Evolutionary conservation across 2,797 vertebrate species (phyloP).

Genomic region (Thamnophis elegans): DNA sequence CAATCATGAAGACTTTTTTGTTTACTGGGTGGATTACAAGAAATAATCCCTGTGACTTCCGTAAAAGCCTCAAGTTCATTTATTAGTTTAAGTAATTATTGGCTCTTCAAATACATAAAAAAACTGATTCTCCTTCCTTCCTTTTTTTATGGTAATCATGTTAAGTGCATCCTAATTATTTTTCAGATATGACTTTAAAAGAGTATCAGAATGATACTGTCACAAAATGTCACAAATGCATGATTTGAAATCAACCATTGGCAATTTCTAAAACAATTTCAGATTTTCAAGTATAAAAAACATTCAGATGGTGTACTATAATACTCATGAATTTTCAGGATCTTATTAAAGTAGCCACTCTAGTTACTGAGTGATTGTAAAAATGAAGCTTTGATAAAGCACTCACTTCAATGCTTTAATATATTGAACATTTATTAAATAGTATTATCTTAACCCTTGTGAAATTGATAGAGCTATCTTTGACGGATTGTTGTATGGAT

Average conservation of each 20-base stretch:
- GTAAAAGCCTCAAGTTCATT: not conserved
- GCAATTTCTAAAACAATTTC: not conserved
- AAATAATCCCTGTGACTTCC: not conserved
- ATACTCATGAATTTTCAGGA: not conserved
- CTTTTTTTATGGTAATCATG: not conserved
- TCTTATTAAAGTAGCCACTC: not conserved
- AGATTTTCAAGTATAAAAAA: not conserved
- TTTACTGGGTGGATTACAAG: not conserved
- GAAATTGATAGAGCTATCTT: not conserved
- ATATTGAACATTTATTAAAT: too few relatives aligned
- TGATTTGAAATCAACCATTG: not conserved
- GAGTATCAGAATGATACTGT: not conserved
- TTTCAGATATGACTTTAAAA: not conserved
- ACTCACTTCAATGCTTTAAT: not conserved
- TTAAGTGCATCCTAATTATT: not conserved
- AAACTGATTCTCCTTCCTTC: not conserved
- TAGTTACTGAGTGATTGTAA: not conserved
- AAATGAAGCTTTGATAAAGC: not conserved
- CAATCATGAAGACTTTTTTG: not conserved
- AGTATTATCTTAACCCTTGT: not conserved
- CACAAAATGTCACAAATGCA: not conserved
- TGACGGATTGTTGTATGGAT: not conserved
- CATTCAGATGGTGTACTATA: accelerated
- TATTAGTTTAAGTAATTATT: not conserved
- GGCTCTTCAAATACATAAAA: not conserved